A percentile compares a stretch with the other conserved stretches of the same genome.
These are phyloP conservation scores for Drosophila kikkawai DNA, from an alignment of 1,140 invertebrate species.

Conservation along the genomic window DNA sequence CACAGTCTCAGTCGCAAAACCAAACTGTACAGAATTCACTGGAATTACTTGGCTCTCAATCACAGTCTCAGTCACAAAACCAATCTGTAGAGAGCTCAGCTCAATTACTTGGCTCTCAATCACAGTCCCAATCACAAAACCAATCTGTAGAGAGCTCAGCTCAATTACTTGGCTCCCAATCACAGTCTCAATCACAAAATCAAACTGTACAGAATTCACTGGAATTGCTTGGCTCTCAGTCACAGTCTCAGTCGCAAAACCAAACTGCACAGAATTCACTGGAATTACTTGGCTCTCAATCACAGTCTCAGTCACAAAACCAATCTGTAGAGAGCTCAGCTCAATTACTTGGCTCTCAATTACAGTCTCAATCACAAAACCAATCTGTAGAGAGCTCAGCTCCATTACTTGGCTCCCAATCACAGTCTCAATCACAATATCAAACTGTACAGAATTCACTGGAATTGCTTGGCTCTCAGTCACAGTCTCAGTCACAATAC, in stretches of 20 bases:
- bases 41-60: not conserved
- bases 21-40: too few species aligned
- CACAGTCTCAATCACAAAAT: not conserved
- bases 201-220: not conserved
- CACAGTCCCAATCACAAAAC: not conserved
- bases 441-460: too few species aligned
- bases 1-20: not conserved
- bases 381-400: not conserved
- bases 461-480: too few species aligned
- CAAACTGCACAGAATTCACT: not conserved
- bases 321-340: not conserved
- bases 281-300: not conserved
- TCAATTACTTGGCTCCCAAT: not conserved
- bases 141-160: too few species aligned
- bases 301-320: not conserved
- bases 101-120: not conserved
- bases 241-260: not conserved
- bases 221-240: not conserved
- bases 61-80: not conserved
- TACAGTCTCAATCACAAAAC: not conserved
- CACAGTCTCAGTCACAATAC: too few species aligned
- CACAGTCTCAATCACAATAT: not conserved
- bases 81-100: accelerated
- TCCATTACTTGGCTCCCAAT: too few species aligned
- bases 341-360: not conserved